These are phyloP conservation scores for Mamestra brassicae DNA, from an alignment of 2,888 invertebrate species.

Conservation along the genomic window DNA sequence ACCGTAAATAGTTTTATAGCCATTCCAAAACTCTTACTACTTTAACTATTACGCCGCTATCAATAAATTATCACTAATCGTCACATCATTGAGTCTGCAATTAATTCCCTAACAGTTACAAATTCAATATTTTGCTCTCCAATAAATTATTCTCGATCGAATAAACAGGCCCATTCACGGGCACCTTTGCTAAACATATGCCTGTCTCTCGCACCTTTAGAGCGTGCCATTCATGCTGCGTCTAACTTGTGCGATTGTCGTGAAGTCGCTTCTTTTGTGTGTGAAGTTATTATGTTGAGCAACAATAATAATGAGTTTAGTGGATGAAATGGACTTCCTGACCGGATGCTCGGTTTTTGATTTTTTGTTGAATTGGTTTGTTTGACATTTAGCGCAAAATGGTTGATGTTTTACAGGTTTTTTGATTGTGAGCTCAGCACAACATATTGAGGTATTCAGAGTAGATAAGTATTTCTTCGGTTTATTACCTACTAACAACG, in stretches of 20 bases:
- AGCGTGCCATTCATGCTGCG: conserved; percentile 60
- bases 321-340: conserved; percentile 61
- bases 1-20: background rate
- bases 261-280: conserved; percentile 51
- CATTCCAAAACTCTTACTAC: background rate
- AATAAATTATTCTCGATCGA: conserved; percentile 53
- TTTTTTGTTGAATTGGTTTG: conserved; percentile 6
- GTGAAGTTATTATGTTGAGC: conserved; percentile 38
- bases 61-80: conserved; percentile 58
- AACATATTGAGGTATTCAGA: background rate
- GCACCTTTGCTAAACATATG: conserved; percentile 59
- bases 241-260: conserved; percentile 45
- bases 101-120: conserved; percentile 53
- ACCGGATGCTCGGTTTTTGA: conserved; percentile 46
- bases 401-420: background rate
- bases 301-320: conserved; percentile 54
- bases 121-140: conserved; percentile 49
- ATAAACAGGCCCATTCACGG: conserved; percentile 51
- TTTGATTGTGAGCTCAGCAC: background rate
- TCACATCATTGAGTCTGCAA: conserved; percentile 54
- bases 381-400: conserved; percentile 10
- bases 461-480: no score
- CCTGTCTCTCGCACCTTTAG: conserved; percentile 37
- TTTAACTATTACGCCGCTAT: background rate
- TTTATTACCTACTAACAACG: no score